A percentile compares a stretch with the other conserved stretches of the same genome.
Evolutionary conservation across 2,797 vertebrate genomes (phyloP).

Genomic region (Ataeniobius toweri): DNA sequence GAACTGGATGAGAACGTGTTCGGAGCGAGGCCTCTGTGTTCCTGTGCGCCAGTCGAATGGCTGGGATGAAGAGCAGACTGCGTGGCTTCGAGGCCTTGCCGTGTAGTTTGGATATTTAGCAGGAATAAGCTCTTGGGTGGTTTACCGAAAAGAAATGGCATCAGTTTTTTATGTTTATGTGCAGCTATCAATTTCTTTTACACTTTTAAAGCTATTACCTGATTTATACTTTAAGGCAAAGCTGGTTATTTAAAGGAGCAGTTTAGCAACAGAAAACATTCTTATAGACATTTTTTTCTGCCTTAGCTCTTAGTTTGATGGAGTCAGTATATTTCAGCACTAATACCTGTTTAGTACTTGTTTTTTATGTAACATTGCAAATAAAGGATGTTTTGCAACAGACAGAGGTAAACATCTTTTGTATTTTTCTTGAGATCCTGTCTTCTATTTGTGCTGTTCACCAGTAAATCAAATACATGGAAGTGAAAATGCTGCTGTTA

Average conservation of each 20-base stretch:
- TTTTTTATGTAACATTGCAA: slow-evolving; percentile 2
- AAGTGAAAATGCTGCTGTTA: slow-evolving; percentile 17
- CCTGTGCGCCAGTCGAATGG: slow-evolving; percentile 42
- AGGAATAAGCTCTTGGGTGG: slow-evolving; percentile 32
- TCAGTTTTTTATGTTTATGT: slow-evolving; percentile 46
- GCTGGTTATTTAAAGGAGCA: slow-evolving; percentile 23
- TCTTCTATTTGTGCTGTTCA: slow-evolving; percentile 45
- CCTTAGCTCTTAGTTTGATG: slow-evolving; percentile 26
- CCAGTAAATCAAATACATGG: slow-evolving; percentile 10
- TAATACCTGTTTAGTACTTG: slow-evolving; percentile 1
- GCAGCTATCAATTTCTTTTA: slow-evolving; percentile 59
- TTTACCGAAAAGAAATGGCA: slow-evolving; percentile 42
- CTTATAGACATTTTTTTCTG: slow-evolving; percentile 9
- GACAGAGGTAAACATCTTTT: slow-evolving; percentile 3
- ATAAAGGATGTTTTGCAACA: background rate
- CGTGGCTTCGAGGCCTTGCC: slow-evolving; percentile 41
- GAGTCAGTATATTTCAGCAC: slow-evolving; percentile 22
- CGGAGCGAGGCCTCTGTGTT: slow-evolving; percentile 43
- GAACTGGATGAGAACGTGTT: slow-evolving; percentile 33
- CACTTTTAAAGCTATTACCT: slow-evolving; percentile 26
- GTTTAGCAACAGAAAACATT: slow-evolving; percentile 18
- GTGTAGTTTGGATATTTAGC: slow-evolving; percentile 53
- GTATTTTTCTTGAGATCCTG: background rate
- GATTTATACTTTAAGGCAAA: slow-evolving; percentile 33
- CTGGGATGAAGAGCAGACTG: slow-evolving; percentile 52